Evolutionary conservation across 2,113 vertebrate species (phyloP).

Genomic region (Cephalopterus ornatus): DNA sequence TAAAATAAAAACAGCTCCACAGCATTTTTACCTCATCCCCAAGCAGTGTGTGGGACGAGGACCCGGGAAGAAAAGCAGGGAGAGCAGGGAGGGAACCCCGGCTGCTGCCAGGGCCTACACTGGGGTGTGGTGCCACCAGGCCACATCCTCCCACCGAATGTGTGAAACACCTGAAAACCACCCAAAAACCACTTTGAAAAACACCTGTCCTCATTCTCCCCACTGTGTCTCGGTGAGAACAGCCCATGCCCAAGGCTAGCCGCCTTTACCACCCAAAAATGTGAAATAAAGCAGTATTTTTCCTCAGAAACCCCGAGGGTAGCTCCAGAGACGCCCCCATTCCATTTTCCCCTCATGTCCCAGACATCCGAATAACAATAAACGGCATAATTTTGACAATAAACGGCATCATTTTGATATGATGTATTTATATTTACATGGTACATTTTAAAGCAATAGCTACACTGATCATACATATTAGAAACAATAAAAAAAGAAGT

Average conservation of each 20-base stretch:
- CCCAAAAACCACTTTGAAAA: background rate
- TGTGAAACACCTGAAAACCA: background rate
- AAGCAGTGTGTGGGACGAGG: rapidly evolving
- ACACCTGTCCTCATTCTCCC: rapidly evolving
- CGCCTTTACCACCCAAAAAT: rapidly evolving
- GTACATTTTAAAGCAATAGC: conserved; percentile 89
- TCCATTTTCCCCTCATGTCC: background rate
- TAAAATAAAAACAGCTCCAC: rapidly evolving
- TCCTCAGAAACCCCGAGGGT: rapidly evolving
- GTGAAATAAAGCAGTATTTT: background rate
- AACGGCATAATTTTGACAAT: conserved; percentile 3
- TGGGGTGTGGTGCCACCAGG: rapidly evolving
- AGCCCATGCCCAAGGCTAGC: rapidly evolving
- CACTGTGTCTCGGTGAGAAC: rapidly evolving
- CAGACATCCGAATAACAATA: background rate
- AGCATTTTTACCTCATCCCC: background rate
- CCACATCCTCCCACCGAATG: rapidly evolving
- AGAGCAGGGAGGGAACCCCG: background rate
- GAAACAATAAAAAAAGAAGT: conserved; percentile 92
- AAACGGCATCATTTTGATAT: conserved; percentile 64
- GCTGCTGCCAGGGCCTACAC: rapidly evolving
- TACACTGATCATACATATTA: conserved; percentile 94
- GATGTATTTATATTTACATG: conserved; percentile 90
- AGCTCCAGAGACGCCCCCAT: rapidly evolving
- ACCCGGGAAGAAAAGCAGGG: background rate